A percentile compares a stretch with the other conserved stretches of the same genome.
Conservation (phyloP, 2,113 vertebrate genomes). For the Bubalus kerabau region DNA sequence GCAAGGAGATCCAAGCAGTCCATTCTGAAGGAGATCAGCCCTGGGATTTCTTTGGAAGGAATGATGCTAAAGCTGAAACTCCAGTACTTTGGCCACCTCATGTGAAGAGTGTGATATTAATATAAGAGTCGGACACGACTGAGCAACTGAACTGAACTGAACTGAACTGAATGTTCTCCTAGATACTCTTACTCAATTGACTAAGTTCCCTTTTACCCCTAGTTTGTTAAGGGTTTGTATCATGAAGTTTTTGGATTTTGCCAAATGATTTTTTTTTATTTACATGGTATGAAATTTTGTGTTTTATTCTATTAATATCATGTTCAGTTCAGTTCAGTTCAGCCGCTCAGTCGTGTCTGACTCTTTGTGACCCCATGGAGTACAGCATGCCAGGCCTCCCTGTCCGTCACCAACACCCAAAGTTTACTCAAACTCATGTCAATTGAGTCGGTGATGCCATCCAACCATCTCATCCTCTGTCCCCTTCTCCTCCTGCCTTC, state of each 20-base stretch:
- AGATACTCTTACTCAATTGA: background rate
- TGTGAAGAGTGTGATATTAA: background rate
- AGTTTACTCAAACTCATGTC: background rate
- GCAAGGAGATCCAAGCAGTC: no score
- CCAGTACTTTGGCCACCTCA: no score
- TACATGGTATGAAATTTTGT: background rate
- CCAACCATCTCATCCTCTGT: background rate
- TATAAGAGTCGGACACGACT: background rate
- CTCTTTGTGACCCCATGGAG: background rate
- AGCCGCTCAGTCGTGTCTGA: accelerated
- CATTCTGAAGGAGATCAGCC: no score
- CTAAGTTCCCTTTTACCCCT: background rate
- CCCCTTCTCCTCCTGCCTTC: background rate
- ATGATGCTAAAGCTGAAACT: no score
- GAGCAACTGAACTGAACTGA: no score
- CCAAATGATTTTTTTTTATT: background rate
- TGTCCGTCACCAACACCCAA: accelerated
- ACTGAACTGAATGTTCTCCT: background rate
- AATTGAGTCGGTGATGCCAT: background rate
- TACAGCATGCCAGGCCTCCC: accelerated
- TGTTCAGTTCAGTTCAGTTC: background rate
- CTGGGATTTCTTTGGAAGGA: no score
- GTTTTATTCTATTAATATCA: background rate
- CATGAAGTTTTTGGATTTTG: background rate
- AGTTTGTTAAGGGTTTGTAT: background rate